Evolutionary conservation across 2,797 vertebrate genomes (phyloP).

Genomic region (Sylvilagus floridanus): DNA sequence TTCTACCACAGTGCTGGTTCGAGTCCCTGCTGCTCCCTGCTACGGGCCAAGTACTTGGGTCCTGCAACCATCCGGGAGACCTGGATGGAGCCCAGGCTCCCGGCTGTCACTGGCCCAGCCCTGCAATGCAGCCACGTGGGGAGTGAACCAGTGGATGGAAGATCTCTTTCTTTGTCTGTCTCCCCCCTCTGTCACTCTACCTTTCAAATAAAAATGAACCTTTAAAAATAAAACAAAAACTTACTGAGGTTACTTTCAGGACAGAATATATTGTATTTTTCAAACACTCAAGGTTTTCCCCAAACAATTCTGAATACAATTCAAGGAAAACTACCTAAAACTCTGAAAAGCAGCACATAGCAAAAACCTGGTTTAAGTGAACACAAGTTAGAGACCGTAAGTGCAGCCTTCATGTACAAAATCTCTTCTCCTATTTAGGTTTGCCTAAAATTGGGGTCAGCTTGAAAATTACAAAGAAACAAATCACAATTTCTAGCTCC

Average conservation of each 20-base stretch:
- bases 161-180: too few species aligned
- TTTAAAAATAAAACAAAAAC: too few species aligned
- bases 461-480: constrained; percentile 21
- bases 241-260: background rate
- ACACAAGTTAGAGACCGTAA: background rate
- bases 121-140: too few species aligned
- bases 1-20: too few species aligned
- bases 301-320: constrained; percentile 39
- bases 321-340: constrained; percentile 8
- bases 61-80: too few species aligned
- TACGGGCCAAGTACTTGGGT: too few species aligned
- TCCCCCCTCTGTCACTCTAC: too few species aligned
- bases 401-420: background rate
- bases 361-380: background rate
- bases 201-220: too few species aligned
- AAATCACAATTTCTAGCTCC: background rate
- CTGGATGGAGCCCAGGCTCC: too few species aligned
- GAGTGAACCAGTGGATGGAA: too few species aligned
- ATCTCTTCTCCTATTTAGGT: background rate
- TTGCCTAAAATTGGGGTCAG: background rate
- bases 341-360: background rate
- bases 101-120: too few species aligned
- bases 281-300: background rate
- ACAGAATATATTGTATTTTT: background rate
- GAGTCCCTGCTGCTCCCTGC: too few species aligned